phyloP scores from a whole-genome alignment of 2,888 invertebrate genomes.

The Pterobdella sp. region DNA sequence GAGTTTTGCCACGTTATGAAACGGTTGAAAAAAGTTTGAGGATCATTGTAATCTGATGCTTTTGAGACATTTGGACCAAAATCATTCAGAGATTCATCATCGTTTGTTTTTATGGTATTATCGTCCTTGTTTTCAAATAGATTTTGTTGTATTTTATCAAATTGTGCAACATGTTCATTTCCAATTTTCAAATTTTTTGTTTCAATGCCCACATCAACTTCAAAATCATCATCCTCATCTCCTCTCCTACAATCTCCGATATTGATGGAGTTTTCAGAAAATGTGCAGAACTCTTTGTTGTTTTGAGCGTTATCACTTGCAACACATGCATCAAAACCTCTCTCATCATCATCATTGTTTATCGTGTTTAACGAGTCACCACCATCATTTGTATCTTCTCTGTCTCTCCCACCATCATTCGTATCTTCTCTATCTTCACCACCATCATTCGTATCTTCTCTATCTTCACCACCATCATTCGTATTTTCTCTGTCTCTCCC shows the following conservation, averaged over 20 bases:
- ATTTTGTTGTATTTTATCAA: neutral
- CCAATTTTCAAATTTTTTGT: neutral
- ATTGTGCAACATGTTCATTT: no score
- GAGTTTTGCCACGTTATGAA: neutral
- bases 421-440: neutral
- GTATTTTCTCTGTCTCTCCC: no score
- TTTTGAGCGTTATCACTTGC: no score
- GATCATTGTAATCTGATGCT: neutral
- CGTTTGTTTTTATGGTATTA: neutral
- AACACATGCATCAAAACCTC: no score
- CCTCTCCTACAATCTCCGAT: no score
- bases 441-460: no score
- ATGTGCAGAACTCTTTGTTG: neutral
- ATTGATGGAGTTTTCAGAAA: no score
- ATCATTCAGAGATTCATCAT: neutral
- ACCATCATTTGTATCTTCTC: neutral
- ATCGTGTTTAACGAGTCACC: neutral
- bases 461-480: no score
- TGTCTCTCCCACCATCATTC: neutral
- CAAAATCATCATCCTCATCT: no score
- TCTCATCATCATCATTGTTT: no score
- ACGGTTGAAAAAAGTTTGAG: slow-evolving; percentile 9
- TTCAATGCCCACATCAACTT: neutral
- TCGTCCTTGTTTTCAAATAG: no score
- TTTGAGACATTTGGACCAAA: neutral